A percentile compares a stretch with the other conserved stretches of the same genome.
phyloP scores from a whole-genome alignment of 2,113 vertebrate genomes.

The Rhagologus leucostigma region DNA sequence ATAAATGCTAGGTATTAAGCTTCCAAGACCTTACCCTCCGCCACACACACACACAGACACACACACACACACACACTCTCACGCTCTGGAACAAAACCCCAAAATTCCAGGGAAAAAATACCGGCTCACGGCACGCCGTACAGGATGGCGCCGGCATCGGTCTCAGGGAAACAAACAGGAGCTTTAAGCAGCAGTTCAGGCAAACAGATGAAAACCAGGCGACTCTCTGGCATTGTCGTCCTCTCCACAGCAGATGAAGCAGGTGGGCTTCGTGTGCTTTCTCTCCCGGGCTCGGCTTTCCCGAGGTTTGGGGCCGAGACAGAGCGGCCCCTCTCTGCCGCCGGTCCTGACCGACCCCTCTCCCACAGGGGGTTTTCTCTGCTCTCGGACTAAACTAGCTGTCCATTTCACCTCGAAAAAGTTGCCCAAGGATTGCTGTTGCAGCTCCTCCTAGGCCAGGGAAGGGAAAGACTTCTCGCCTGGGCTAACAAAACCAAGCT shows the following conservation, averaged over 20 bases:
- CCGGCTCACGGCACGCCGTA: accelerated
- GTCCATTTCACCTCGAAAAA: background rate
- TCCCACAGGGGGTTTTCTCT: background rate
- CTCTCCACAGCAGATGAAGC: background rate
- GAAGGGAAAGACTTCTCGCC: background rate
- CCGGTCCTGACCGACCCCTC: background rate
- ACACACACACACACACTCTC: too few species aligned
- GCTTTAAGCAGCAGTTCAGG: background rate
- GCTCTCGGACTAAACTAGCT: background rate
- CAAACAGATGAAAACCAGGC: background rate
- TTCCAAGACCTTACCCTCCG: background rate
- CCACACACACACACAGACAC: background rate
- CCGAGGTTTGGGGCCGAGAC: accelerated
- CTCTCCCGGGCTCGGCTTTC: background rate
- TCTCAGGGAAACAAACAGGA: background rate
- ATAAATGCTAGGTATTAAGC: background rate
- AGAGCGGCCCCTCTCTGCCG: background rate
- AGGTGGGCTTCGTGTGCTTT: background rate
- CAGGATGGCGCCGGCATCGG: accelerated
- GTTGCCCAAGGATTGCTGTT: background rate
- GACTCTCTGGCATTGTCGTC: background rate
- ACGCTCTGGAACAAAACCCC: accelerated
- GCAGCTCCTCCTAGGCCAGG: background rate
- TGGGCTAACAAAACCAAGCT: background rate
- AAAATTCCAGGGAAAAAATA: background rate